Base-by-base conservation (phyloP, 2,797 vertebrate genomes). In the Centropyge bicolor region DNA sequence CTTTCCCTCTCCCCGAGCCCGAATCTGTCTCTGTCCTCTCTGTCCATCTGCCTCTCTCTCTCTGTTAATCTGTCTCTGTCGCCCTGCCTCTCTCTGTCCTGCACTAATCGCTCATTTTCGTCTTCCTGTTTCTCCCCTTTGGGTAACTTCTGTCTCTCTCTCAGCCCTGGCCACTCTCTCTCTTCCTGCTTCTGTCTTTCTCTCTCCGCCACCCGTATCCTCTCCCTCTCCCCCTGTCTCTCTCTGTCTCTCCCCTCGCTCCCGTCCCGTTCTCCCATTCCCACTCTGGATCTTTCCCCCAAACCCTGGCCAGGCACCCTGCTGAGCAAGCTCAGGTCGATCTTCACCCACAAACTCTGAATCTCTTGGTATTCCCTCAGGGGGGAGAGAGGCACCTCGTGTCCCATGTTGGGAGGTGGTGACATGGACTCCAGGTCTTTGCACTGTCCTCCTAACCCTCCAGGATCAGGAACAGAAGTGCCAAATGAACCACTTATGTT, bases 261-360 rank as follows among this genome's bases (percentile, higher is more conserved):
- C 27, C 71, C 66, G 0, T 84, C 89, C 72, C 61, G 77, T 49
- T 92, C 90, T 27, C 52, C 1, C 0, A 57, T 55, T 38, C 46
- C 86, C 3, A 35, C 55, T 49, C 83, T 73, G 24, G 86, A 52
- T 56, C 83, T 80, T 31, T 90, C 91, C 35, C 76, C 85, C 20
- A 16, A 11, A 35, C 67, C 95, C 90, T 96, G 96, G 31, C 96
- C 96, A 0, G 98, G 98, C 65, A 98, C 95, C 88, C 96, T 96
- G 60, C 96, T 96, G 51, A 99, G 94, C 59, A 99, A 94, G 83
- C 94, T 96, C 81, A 99, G 96, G 74, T 99, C 96, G 76, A 99
- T 98, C 93, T 99, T 99, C 88, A 99, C 98, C 98, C 98, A 99
- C 63, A 99, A 94, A 70, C 95, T 97, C 91, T 97, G 97, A 64